Evolutionary conservation across 2,888 invertebrate genomes (phyloP).

Genomic region (Fragum whitleyi): DNA sequence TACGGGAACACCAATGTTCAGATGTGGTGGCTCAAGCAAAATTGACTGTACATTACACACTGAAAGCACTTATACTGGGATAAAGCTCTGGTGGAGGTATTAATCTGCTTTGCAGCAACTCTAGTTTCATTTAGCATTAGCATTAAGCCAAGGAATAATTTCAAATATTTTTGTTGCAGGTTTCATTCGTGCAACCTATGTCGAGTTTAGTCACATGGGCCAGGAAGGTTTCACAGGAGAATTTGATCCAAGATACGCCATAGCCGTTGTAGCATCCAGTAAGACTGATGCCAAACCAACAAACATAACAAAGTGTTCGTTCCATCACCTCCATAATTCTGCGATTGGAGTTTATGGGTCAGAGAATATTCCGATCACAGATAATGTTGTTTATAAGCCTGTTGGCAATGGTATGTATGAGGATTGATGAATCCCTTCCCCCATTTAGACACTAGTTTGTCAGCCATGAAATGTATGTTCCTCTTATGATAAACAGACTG

Average conservation of each 20-base stretch:
- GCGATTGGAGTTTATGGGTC: conserved; percentile 77
- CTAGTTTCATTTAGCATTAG: neutral
- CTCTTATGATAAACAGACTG: neutral
- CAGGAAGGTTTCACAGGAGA: conserved; percentile 75
- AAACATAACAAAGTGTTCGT: conserved; percentile 70
- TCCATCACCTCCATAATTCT: conserved; percentile 72
- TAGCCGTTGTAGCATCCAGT: conserved; percentile 68
- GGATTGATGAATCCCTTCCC: no score
- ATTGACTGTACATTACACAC: no score
- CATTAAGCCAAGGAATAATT: no score
- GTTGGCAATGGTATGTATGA: conserved; percentile 74
- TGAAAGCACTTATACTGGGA: no score
- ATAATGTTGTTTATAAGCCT: conserved; percentile 78
- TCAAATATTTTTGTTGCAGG: conserved; percentile 69
- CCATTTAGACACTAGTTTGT: neutral
- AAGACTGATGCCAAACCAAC: conserved; percentile 65
- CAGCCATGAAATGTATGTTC: neutral
- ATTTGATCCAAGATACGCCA: conserved; percentile 74
- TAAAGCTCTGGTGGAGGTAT: no score
- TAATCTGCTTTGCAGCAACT: no score
- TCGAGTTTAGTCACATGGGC: conserved; percentile 75
- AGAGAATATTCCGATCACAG: conserved; percentile 64
- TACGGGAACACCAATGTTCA: no score
- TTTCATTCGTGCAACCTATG: conserved; percentile 72
- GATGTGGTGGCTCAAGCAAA: no score